A percentile compares a stretch with the other conserved stretches of the same genome.
phyloP scores from a whole-genome alignment of 2,797 vertebrate species.

The Dicrostonyx torquatus region DNA sequence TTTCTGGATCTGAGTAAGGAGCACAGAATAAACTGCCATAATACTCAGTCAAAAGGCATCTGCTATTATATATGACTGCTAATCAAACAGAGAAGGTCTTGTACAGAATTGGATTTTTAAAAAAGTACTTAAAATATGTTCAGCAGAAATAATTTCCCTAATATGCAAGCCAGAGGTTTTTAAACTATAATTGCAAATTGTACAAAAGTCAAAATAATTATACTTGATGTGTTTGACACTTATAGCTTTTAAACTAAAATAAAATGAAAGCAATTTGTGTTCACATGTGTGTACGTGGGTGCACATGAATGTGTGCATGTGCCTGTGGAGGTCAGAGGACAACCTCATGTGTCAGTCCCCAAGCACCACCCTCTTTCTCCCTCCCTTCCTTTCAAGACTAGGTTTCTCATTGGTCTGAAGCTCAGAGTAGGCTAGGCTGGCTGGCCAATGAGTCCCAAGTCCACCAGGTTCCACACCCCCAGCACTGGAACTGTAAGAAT shows the following conservation, averaged over 20 bases:
- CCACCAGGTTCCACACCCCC: too few species aligned
- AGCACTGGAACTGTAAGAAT: neutral
- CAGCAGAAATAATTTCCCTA: neutral
- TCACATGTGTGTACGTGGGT: neutral
- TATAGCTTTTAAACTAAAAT: neutral
- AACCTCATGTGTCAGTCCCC: neutral
- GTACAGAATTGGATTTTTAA: neutral
- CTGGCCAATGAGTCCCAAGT: neutral
- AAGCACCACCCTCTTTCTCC: neutral
- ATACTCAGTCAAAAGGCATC: neutral
- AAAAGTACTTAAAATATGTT: neutral
- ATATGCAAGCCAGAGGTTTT: neutral
- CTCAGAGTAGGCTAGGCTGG: neutral
- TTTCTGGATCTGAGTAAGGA: neutral
- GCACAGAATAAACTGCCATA: neutral
- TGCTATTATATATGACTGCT: neutral
- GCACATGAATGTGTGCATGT: neutral
- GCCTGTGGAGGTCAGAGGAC: neutral
- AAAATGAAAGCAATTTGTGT: neutral
- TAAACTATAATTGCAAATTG: constrained; percentile 6
- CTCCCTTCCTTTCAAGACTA: neutral
- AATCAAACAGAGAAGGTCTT: neutral
- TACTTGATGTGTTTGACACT: neutral
- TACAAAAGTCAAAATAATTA: neutral
- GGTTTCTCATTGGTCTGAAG: neutral